Conservation (phyloP, 2,888 invertebrate species). For the Synergus laeviventris region DNA sequence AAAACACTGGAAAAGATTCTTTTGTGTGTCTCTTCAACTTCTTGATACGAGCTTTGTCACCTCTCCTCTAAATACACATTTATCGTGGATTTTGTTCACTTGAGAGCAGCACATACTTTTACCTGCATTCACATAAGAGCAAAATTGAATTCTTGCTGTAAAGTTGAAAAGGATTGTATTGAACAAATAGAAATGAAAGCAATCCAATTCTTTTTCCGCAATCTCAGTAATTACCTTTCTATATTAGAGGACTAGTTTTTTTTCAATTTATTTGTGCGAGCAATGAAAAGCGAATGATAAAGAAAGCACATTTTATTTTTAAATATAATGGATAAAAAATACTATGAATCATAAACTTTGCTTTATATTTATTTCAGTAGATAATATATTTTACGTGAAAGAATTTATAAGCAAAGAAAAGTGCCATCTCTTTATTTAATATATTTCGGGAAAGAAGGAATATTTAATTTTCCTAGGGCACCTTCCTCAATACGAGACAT, state of each 20-base stretch:
- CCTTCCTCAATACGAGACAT: neutral
- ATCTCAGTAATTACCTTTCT: neutral
- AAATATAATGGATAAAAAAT: no score
- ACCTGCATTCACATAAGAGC: neutral
- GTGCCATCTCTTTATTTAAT: neutral
- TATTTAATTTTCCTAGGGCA: slow-evolving; percentile 17
- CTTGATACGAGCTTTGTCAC: neutral
- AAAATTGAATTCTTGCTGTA: neutral
- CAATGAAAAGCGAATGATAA: neutral
- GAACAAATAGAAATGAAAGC: neutral
- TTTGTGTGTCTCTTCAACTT: neutral
- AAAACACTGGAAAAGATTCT: neutral
- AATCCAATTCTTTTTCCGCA: neutral
- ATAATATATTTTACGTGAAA: neutral
- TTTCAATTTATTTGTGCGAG: neutral
- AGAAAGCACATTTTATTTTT: neutral
- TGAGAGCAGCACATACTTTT: slow-evolving; percentile 5
- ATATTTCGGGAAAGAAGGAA: neutral
- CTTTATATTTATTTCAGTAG: neutral
- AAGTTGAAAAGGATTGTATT: neutral
- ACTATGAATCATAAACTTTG: neutral
- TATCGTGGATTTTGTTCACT: neutral
- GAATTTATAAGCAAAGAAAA: neutral
- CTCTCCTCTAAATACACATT: neutral
- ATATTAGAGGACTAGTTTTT: neutral